Evolutionary conservation across 2,113 vertebrate genomes (phyloP).

Genomic region (Anarrhichthys ocellatus): DNA sequence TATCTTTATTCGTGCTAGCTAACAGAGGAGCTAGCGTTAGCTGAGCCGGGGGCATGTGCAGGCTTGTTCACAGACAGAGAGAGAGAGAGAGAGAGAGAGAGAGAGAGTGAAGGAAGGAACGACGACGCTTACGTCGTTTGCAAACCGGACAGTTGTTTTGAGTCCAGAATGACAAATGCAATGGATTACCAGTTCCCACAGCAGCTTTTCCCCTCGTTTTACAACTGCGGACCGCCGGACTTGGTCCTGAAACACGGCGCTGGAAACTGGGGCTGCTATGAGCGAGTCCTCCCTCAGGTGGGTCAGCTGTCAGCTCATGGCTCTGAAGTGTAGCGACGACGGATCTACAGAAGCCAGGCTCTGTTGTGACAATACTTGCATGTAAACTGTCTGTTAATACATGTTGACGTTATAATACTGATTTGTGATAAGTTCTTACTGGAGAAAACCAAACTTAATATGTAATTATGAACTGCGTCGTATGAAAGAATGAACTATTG

Average conservation of each 20-base stretch:
- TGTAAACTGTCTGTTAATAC: not conserved
- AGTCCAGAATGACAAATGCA: accelerated
- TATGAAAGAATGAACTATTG: no score
- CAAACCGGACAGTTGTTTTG: accelerated
- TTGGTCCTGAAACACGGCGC: not conserved
- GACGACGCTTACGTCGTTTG: accelerated
- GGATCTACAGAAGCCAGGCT: no score
- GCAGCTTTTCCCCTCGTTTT: constrained; percentile 76
- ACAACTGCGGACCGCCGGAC: constrained; percentile 68
- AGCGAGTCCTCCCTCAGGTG: constrained; percentile 66
- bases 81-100: no score
- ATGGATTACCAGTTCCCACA: constrained; percentile 79
- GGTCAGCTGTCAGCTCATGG: not conserved
- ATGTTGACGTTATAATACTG: not conserved
- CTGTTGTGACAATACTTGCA: not conserved
- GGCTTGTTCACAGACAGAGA: constrained; percentile 7
- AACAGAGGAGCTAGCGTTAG: constrained; percentile 15
- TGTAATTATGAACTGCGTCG: no score
- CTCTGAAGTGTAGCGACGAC: no score
- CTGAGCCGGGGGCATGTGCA: constrained; percentile 26
- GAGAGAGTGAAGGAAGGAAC: not conserved
- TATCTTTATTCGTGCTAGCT: not conserved
- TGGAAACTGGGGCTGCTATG: constrained; percentile 74
- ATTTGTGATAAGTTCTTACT: not conserved
- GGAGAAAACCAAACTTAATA: not conserved